Conservation (phyloP, 2,888 invertebrate genomes). For the Drosophila kokeensis region DNA sequence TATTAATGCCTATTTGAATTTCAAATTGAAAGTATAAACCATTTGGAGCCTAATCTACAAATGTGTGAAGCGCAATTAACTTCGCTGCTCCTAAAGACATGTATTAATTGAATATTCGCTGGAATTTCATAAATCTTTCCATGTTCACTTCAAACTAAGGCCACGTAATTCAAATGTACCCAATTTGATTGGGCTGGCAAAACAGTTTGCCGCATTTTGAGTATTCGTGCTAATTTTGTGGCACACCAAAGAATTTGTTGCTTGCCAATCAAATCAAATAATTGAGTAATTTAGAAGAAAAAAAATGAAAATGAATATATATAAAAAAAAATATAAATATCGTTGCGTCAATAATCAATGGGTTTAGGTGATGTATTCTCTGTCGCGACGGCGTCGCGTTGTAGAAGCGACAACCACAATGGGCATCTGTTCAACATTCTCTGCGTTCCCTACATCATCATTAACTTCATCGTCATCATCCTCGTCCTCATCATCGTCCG, state of each 20-base stretch:
- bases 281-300: neutral
- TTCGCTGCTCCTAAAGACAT: slow-evolving; percentile 11
- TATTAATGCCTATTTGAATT: slow-evolving; percentile 26
- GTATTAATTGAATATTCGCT: slow-evolving; percentile 57
- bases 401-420: slow-evolving; percentile 57
- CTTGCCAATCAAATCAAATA: slow-evolving; percentile 29
- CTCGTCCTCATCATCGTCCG: slow-evolving; percentile 32
- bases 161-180: slow-evolving; percentile 56
- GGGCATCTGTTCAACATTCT: slow-evolving; percentile 41
- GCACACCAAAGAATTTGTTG: slow-evolving; percentile 25
- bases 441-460: slow-evolving; percentile 30
- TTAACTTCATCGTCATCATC: slow-evolving; percentile 32
- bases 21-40: slow-evolving; percentile 30
- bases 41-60: slow-evolving; percentile 23
- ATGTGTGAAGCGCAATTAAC: slow-evolving; percentile 11
- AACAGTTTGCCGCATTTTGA: slow-evolving; percentile 52
- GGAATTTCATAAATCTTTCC: slow-evolving; percentile 42
- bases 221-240: slow-evolving; percentile 53
- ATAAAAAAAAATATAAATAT: slow-evolving; percentile 26
- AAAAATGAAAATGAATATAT: slow-evolving; percentile 5
- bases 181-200: slow-evolving; percentile 62
- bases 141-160: slow-evolving; percentile 61
- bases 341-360: slow-evolving; percentile 16
- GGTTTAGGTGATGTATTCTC: slow-evolving; percentile 81
- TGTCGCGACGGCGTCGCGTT: slow-evolving; percentile 58